Percentiles rank a stretch among this genome's conserved stretches.
These are phyloP conservation scores for Cephus cinctus DNA, from an alignment of 1,140 invertebrate species.

Conservation along the genomic window DNA sequence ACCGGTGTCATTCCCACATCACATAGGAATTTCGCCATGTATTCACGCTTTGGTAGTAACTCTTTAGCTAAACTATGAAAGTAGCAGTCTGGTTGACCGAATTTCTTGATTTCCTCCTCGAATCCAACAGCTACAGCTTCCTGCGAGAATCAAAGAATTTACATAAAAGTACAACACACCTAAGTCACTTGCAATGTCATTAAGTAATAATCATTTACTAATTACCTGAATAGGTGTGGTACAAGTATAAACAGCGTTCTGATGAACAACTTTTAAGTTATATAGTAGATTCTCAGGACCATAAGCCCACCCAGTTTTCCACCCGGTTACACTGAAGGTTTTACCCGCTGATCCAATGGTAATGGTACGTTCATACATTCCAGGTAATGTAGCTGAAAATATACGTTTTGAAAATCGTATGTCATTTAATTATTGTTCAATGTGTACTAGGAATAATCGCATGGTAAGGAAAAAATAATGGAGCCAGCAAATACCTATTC, in stretches of 20 bases:
- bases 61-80: conserved; percentile 77
- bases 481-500: conserved; percentile 68
- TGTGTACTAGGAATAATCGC: conserved; percentile 5
- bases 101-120: conserved; percentile 77
- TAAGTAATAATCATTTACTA: conserved; percentile 8
- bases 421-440: background rate
- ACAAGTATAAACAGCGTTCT: conserved; percentile 92
- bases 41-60: conserved; percentile 82
- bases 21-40: conserved; percentile 72
- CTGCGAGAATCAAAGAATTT: conserved; percentile 47
- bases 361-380: conserved; percentile 97
- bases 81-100: conserved; percentile 80
- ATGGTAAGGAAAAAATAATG: conserved; percentile 3
- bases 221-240: conserved; percentile 76
- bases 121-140: conserved; percentile 91
- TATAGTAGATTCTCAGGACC: conserved; percentile 77
- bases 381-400: conserved; percentile 81
- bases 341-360: conserved; percentile 98
- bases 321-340: conserved; percentile 96
- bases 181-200: background rate
- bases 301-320: conserved; percentile 98
- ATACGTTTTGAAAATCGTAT: conserved; percentile 11
- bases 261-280: conserved; percentile 86
- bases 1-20: conserved; percentile 88
- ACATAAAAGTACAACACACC: background rate